Conservation (phyloP, 2,113 vertebrate species). For the Circaetus gallicus region DNA sequence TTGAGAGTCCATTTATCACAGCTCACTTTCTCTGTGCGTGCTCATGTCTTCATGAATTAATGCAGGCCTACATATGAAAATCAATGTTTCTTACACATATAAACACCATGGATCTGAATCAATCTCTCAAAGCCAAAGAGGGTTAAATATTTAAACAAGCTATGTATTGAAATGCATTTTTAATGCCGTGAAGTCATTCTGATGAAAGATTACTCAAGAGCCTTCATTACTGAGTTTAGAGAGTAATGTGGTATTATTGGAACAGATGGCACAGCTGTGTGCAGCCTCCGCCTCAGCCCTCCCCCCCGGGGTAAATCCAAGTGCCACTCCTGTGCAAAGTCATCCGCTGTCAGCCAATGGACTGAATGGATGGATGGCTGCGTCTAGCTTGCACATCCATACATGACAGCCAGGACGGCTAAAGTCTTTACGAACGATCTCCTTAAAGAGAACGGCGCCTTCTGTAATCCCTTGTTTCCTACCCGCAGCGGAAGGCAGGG, state of each 20-base stretch:
- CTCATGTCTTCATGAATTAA: conserved; percentile 67
- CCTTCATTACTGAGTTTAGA: conserved; percentile 79
- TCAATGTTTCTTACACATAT: conserved; percentile 74
- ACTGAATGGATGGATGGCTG: conserved; percentile 66
- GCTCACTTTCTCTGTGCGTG: conserved; percentile 14
- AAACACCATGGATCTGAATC: conserved; percentile 74
- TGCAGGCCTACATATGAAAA: conserved; percentile 72
- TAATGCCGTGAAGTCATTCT: conserved; percentile 80
- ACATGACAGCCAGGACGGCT: background rate
- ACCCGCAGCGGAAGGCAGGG: rapidly evolving
- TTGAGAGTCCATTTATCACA: conserved; percentile 59
- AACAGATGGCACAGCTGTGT: conserved; percentile 82
- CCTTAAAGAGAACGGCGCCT: conserved; percentile 14
- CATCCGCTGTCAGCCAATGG: conserved; percentile 70
- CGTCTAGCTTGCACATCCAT: background rate
- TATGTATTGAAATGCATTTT: conserved; percentile 84
- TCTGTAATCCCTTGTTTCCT: background rate
- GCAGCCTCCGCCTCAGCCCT: conserved; percentile 40
- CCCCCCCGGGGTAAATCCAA: conserved; percentile 69
- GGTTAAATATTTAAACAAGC: conserved; percentile 85
- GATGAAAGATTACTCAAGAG: conserved; percentile 81
- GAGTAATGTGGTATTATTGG: conserved; percentile 80
- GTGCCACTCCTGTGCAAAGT: conserved; percentile 71
- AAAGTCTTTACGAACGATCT: background rate
- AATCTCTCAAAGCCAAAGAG: conserved; percentile 78